Base-by-base conservation (phyloP, 2,888 invertebrate species). In the Pseudeuparius sepicola region DNA sequence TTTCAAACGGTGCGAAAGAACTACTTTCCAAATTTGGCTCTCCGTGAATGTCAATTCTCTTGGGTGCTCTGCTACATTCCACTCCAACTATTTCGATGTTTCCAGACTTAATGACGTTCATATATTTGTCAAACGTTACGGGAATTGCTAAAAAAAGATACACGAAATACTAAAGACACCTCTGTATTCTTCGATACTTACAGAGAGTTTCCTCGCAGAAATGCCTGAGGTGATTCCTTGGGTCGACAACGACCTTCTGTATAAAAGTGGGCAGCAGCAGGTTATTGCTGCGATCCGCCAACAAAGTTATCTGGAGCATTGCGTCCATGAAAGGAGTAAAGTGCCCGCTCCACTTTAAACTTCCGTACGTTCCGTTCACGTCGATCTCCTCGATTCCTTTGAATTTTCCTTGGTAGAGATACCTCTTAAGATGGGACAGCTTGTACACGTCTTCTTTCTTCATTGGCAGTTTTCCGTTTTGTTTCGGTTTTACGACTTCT, bases 261-360 rank as follows among this genome's bases (percentile, higher is more conserved):
- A 78, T 67, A 12, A 67, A 61, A 2, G 71, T 74, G 0, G 78
- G 78, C 5, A 78, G 62, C 38, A 65, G 65, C 1, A 78, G 20
- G n/a, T 43, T 39, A 4, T 41, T 36, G 55, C 15, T 63, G 56
- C 33, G 67, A 56, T 4, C 61, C 56, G 13, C 66, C 60, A 75
- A 40, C 17, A 76, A 61, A 24, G 68, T 61, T 46, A 73, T 64
- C 51, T 82, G 82, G 18, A 81, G 57, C 68, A 81, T 71, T 9
- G 71, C 73, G 49, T 82, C 81, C 56, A 81, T 61, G 54, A 77
- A 80, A 1, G 75, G 67, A 3, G 76, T 68, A 76, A 78, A 82
- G 49, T 77, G 75, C 37, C 68, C 70, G 9, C 57, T 58, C 78
- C 79, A 80, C 4, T 46, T 37, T 6, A 69, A 47, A 12, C 44